Evolutionary conservation across 2,888 invertebrate species (phyloP).

Genomic region (Tiliacea citrago): DNA sequence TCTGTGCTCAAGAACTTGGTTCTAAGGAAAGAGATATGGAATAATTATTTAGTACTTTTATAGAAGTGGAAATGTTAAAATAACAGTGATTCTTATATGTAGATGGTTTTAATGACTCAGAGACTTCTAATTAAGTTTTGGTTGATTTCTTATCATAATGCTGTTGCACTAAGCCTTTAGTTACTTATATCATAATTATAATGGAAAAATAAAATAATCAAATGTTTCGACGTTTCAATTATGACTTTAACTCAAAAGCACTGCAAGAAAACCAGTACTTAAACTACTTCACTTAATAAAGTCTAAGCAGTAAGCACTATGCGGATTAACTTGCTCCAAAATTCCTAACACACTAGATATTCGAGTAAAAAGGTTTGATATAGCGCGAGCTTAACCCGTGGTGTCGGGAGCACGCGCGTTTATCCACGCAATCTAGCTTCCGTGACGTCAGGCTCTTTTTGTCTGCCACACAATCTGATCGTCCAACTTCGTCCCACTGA

Average conservation of each 20-base stretch:
- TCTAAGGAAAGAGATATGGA: conserved; percentile 9
- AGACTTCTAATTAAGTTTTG: not conserved
- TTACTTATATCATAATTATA: not conserved
- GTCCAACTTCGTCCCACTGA: conserved; percentile 78
- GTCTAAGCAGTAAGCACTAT: conserved; percentile 45
- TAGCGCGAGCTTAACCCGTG: conserved; percentile 73
- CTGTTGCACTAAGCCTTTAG: not conserved
- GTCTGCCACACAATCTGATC: conserved; percentile 82
- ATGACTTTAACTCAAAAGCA: not conserved
- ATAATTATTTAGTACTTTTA: conserved; percentile 17
- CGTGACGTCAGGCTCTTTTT: conserved; percentile 79
- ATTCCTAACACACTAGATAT: conserved; percentile 44
- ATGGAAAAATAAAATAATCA: not conserved
- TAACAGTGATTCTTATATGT: not conserved
- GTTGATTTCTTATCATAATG: not conserved
- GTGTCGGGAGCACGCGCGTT: conserved; percentile 76
- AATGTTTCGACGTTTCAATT: not conserved
- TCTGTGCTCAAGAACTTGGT: conserved; percentile 32
- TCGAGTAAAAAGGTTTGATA: conserved; percentile 59
- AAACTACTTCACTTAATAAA: conserved; percentile 41
- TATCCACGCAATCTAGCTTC: conserved; percentile 81
- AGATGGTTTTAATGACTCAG: not conserved
- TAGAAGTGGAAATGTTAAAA: not conserved
- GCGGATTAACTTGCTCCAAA: conserved; percentile 51
- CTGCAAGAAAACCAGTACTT: conserved; percentile 2